Conservation (phyloP, 1,140 invertebrate genomes). For the Papilio polytes region DNA sequence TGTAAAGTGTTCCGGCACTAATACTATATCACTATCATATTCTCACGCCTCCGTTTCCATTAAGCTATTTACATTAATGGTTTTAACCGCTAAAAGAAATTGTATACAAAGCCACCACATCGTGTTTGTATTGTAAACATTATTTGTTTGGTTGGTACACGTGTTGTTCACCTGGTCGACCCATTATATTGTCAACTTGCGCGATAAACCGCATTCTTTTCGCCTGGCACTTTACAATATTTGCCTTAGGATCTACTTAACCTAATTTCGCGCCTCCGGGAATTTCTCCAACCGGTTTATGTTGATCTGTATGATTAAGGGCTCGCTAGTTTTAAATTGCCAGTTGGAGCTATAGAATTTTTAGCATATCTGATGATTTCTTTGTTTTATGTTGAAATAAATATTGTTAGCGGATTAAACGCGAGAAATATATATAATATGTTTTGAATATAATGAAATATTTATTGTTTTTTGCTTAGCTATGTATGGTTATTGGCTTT, state of each 20-base stretch:
- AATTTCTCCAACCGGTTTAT: neutral
- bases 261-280: neutral
- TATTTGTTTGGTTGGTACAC: slow-evolving; percentile 28
- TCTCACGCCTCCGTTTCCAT: slow-evolving; percentile 34
- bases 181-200: slow-evolving; percentile 34
- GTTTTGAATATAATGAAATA: neutral
- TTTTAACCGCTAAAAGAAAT: slow-evolving; percentile 33
- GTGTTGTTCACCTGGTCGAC: slow-evolving; percentile 22
- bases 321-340: neutral
- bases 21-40: slow-evolving; percentile 11
- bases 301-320: neutral
- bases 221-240: slow-evolving; percentile 23
- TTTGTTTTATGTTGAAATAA: too few relatives aligned
- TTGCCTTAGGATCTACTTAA: slow-evolving; percentile 23
- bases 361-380: too few relatives aligned
- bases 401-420: too few relatives aligned
- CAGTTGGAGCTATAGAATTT: too few relatives aligned
- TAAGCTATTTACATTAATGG: slow-evolving; percentile 37
- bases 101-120: slow-evolving; percentile 28
- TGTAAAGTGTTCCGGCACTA: neutral
- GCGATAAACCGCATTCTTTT: slow-evolving; percentile 34
- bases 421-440: too few relatives aligned
- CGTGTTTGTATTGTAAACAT: slow-evolving; percentile 34
- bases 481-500: too few relatives aligned
- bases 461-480: too few relatives aligned